Evolutionary conservation across 2,888 invertebrate species (phyloP), one percentile per base, ranked within the genome.

Genomic region (Caenorhabditis doughertyi): DNA sequence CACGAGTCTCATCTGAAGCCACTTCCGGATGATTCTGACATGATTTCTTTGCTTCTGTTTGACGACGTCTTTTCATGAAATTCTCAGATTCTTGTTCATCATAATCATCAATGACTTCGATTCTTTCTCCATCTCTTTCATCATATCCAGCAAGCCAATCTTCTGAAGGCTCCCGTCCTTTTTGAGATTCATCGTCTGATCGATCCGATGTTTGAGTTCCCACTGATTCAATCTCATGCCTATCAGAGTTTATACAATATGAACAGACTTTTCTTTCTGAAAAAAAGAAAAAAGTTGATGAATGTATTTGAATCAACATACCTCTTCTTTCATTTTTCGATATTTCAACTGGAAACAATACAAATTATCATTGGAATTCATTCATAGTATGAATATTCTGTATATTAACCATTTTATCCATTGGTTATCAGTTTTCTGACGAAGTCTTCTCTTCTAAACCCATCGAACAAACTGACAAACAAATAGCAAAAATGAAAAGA

Each of bases 71-170:
- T 29, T 18, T 68, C 77, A 77, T 77, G 7, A 32, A 42, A 25
- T 25, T 68, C 11, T 77, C 77, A 42, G 68, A 68, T 4, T 18
- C 42, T 9, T 18, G 18, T 5, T 58, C 74, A 13, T 39, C 29
- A 2, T 16, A 16, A n/a, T 62, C 77, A 13, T 68, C 77, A 32
- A 62, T 68, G 8, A 77, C 21, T 13, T 60, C 68, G 9, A 62
- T 62, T 13, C 16, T 51, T n/a, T 68, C 68, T 1, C 58, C 76
- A 11, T 76, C 68, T 23, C 23, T 49, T 23, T 44, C 58, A n/a
- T 77, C 77, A n/a, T 27, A 51, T 8, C 68, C 68, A 1, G 58
- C 7, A 8, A 77, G 25, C 77, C 77, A 77, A 16, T 68, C 76
- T 9, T 68, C 76, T 27, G 76, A 58, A 16, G 13, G 27, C 23